These are phyloP conservation scores for Macrophya alboannulata DNA, from an alignment of 2,888 invertebrate genomes.

Conservation along the genomic window DNA sequence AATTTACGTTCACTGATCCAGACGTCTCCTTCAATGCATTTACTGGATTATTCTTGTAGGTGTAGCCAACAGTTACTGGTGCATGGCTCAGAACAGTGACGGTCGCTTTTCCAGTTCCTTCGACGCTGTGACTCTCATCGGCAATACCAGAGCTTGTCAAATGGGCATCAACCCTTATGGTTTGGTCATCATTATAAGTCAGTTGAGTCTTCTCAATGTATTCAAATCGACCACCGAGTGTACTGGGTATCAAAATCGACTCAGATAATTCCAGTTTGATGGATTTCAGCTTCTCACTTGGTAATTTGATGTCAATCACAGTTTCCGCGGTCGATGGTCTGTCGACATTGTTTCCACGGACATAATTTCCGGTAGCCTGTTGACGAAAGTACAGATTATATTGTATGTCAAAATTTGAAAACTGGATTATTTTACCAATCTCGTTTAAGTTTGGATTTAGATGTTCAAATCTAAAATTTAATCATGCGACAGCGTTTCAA, in stretches of 20 bases:
- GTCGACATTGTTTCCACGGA: slow-evolving; percentile 71
- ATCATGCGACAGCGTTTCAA: not conserved
- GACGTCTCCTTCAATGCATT: slow-evolving; percentile 71
- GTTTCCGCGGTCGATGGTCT: slow-evolving; percentile 81
- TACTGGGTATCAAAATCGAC: slow-evolving; percentile 72
- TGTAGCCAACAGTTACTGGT: slow-evolving; percentile 79
- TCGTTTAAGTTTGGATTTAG: not conserved
- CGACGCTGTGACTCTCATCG: slow-evolving; percentile 77
- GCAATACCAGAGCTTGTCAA: slow-evolving; percentile 64
- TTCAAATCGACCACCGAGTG: slow-evolving; percentile 70
- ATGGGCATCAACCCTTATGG: slow-evolving; percentile 79
- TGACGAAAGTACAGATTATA: slow-evolving; percentile 53
- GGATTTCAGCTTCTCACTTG: slow-evolving; percentile 83
- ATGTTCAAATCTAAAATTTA: not conserved
- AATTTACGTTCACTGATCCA: slow-evolving; percentile 65
- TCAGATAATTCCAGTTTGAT: slow-evolving; percentile 80
- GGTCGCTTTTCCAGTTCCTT: slow-evolving; percentile 79
- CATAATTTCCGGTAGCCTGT: slow-evolving; percentile 67
- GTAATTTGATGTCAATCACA: slow-evolving; percentile 81
- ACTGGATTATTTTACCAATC: not conserved
- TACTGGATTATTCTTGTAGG: slow-evolving; percentile 79
- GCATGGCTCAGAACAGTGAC: slow-evolving; percentile 81
- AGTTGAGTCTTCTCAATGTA: slow-evolving; percentile 78
- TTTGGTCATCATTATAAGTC: slow-evolving; percentile 82
- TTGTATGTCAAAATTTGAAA: not conserved